Evolutionary conservation across 2,888 invertebrate genomes (phyloP), one percentile per base, ranked within the genome.

Genomic region (Parnassius orleans): DNA sequence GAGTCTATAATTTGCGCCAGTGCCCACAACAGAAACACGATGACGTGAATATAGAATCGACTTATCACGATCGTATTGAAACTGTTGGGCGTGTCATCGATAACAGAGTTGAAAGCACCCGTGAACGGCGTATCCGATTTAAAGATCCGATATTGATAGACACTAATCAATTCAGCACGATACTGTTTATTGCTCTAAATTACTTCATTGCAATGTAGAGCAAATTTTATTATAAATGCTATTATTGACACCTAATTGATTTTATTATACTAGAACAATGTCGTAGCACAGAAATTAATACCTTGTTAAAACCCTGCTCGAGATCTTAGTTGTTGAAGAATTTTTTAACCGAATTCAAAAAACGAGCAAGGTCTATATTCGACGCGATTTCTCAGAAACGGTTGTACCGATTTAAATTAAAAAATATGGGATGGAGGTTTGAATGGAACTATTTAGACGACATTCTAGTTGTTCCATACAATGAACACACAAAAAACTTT

Each of bases 1-100:
- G 72, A 66, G 70, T 66, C 74, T 73, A 72, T 65, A 67, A 65
- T 67, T 66, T 64, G 53, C 59, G 48, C 51, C 59, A 53, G 57
- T 52, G 56, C 64, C 57, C 61, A 57, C 46, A 66, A 66, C 44
- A 72, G 69, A 73, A 72, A 74, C 70, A 71, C 71, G 79, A 79
- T 81, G 83, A 82, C 82, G 80, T 77, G 81, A 82, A 84, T 85
- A 76, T 70, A 74, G 76, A 77, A 77, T 78, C 78, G 77, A 75
- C 76, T 83, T 81, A 83, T 83, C 82, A 81, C 82, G 83, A 84
- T 76, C 74, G 68, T 71, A 75, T 73, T 58, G 73, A 71, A 74
- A 74, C 73, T 74, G 72, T 75, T 76, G 60, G 63, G 72, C 79
- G 81, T 77, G 75, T 76, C 75, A 67, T 69, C 47, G 63, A 60